Conservation (phyloP, 2,888 invertebrate species). For the Drosophila rubida region DNA sequence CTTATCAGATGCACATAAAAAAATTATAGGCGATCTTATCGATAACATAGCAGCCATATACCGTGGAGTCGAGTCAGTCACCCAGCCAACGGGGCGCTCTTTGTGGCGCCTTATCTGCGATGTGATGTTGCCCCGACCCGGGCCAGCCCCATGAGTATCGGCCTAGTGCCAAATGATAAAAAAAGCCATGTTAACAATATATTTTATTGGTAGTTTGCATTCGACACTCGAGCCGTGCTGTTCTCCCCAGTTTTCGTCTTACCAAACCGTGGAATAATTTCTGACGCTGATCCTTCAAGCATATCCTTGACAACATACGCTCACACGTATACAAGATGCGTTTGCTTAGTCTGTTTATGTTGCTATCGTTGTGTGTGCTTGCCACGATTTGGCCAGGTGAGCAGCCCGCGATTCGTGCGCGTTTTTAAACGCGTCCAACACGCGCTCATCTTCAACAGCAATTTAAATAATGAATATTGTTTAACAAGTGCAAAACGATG, state of each 20-base stretch:
- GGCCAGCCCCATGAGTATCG: conserved; percentile 36
- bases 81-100: conserved; percentile 42
- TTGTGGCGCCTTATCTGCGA: conserved; percentile 57
- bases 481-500: conserved; percentile 24
- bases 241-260: conserved; percentile 27
- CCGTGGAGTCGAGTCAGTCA: conserved; percentile 1
- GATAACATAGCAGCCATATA: not conserved
- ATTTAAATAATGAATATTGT: conserved; percentile 22
- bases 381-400: conserved; percentile 59
- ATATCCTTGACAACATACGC: conserved; percentile 17
- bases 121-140: conserved; percentile 35
- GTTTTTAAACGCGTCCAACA: conserved; percentile 24
- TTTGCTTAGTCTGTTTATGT: conserved; percentile 18
- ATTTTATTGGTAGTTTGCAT: conserved; percentile 80
- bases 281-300: conserved; percentile 1
- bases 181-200: conserved; percentile 74
- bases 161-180: conserved; percentile 59
- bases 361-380: conserved; percentile 44
- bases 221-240: conserved; percentile 63
- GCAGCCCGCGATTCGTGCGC: conserved; percentile 8
- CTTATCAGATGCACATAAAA: conserved; percentile 37
- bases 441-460: conserved; percentile 12
- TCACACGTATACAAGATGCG: conserved; percentile 45
- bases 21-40: conserved; percentile 43
- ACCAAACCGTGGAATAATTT: not conserved